Evolutionary conservation across 2,113 vertebrate species (phyloP).

Genomic region (Pimephales promelas): DNA sequence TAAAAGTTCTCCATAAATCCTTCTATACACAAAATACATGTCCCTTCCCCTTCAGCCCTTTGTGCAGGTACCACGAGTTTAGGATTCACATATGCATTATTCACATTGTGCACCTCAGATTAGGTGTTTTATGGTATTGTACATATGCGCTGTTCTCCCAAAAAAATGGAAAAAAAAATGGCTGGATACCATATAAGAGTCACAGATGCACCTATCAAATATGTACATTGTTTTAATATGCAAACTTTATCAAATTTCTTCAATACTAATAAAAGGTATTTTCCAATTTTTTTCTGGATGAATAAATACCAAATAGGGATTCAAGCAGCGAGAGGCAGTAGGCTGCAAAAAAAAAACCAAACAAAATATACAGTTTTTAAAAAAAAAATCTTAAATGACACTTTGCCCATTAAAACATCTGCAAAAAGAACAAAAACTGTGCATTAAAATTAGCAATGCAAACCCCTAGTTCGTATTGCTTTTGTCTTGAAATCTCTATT

Average conservation of each 20-base stretch:
- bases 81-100: conserved; percentile 84
- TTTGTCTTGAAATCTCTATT: conserved; percentile 59
- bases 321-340: conserved; percentile 77
- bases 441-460: conserved; percentile 32
- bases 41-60: conserved; percentile 85
- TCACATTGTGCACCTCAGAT: conserved; percentile 91
- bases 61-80: conserved; percentile 87
- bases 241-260: conserved; percentile 92
- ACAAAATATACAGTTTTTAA: neutral
- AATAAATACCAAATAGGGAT: conserved; percentile 91
- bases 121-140: conserved; percentile 67
- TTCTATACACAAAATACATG: conserved; percentile 98
- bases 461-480: conserved; percentile 45
- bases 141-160: neutral
- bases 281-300: conserved; percentile 77
- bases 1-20: conserved; percentile 99
- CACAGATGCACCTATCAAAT: conserved; percentile 74
- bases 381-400: neutral
- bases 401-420: conserved; percentile 9
- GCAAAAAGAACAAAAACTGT: conserved; percentile 27
- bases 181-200: conserved; percentile 46
- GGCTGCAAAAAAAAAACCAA: conserved; percentile 37
- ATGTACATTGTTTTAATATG: conserved; percentile 89
- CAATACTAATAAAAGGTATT: conserved; percentile 82
- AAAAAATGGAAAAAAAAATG: conserved; percentile 49